Conservation (phyloP, 2,797 vertebrate species). For the Coccyzus lansbergi region DNA sequence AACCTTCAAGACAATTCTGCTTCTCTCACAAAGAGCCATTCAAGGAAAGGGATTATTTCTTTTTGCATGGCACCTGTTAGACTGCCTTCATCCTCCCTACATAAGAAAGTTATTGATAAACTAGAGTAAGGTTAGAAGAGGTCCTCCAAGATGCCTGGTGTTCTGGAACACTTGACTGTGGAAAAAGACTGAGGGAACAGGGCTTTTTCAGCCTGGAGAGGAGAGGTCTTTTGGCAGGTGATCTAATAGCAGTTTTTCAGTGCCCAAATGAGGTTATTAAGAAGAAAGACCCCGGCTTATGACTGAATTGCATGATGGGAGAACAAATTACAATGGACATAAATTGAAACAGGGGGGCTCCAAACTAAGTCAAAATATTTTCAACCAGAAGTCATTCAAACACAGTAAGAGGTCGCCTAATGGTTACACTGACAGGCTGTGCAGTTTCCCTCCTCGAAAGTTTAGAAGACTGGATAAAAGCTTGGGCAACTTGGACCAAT, state of each 20-base stretch:
- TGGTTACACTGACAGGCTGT: background rate
- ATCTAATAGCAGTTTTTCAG: background rate
- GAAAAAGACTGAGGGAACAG: background rate
- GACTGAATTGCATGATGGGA: background rate
- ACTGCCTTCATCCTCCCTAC: background rate
- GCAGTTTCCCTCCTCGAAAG: background rate
- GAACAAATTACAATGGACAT: background rate
- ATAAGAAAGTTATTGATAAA: background rate
- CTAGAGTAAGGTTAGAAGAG: background rate
- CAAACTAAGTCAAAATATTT: background rate
- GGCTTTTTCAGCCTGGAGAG: background rate
- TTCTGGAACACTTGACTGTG: background rate
- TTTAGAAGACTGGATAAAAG: background rate
- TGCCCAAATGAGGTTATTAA: background rate
- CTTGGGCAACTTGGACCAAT: background rate
- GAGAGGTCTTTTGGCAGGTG: background rate
- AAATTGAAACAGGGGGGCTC: background rate
- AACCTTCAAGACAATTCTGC: background rate
- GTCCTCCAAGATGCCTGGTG: background rate
- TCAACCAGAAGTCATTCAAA: background rate
- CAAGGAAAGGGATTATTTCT: background rate
- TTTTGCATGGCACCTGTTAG: background rate
- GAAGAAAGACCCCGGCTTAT: background rate
- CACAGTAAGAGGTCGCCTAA: background rate
- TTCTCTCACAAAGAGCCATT: background rate